Base-by-base conservation (phyloP, 2,888 invertebrate genomes). In the Leptopilina syphax region DNA sequence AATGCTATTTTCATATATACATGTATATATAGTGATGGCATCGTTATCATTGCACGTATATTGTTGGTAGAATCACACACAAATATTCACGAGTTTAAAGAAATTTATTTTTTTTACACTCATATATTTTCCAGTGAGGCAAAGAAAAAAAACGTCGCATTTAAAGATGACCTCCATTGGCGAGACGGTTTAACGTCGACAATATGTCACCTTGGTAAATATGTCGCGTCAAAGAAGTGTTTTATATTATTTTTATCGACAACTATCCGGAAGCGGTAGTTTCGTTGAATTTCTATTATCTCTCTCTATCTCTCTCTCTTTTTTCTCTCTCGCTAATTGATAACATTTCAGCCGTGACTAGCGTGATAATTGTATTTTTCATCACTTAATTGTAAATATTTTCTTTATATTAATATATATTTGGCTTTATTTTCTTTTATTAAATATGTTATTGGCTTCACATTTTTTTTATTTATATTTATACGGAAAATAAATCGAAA, bases 191-290 rank as follows among this genome's bases (percentile, higher is more conserved):
- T 24, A 44, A 24, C 65, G 65, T 34, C 57, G 27, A 13, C 57
- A 73, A 34, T 73, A n/a, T 73, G 54, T 73, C 73, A 73, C 73
- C 73, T 73, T 73, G 57, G 34, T 73, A 41, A 57, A 73, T 41
- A 9, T 73, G n/a, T 1, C 34, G 73, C 34, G 73, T 4, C 54
- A 34, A 54, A 54, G 4, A 24, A 73, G 54, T 27, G 54, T 73
- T 73, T 57, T 41, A 73, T 27, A 73, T 34, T 57, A 73, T 73
- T n/a, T 73, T 73, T 73, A 54, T 73, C 57, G 73, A 60, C n/a
- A 73, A 50, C 47, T 27, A 73, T 57, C 73, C 73, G 73, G 73
- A 73, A 73, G 57, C 34, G 73, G n/a, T 73, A 34, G 54, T 50
- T 70, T 70, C 27, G 50, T 27, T 54, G 13, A 70, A 27, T 54